These are phyloP conservation scores for Oppia nitens DNA, from an alignment of 1,140 invertebrate genomes.

Conservation along the genomic window DNA sequence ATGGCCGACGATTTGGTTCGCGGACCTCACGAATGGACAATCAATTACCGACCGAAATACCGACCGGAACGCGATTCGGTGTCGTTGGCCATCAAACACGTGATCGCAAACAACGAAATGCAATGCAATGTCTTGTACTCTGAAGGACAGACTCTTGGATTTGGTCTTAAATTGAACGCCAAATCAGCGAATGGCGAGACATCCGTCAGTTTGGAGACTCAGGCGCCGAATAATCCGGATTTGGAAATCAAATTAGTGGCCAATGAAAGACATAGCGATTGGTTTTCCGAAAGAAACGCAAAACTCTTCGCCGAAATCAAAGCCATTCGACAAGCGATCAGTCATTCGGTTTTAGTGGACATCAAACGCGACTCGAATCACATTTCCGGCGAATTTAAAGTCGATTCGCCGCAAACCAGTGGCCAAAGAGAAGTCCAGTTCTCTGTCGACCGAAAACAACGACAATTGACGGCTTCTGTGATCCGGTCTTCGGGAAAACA, in stretches of 20 bases:
- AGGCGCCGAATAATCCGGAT: background rate
- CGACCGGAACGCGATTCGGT: background rate
- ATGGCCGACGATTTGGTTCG: background rate
- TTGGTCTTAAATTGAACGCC: background rate
- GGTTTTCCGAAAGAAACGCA: background rate
- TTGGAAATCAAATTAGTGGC: background rate
- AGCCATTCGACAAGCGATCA: background rate
- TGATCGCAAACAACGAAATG: background rate
- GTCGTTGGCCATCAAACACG: background rate
- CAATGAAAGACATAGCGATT: background rate
- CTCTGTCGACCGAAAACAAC: background rate
- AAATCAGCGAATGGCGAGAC: background rate
- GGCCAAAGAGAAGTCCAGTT: background rate
- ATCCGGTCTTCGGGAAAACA: conserved; percentile 6
- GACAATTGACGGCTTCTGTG: background rate
- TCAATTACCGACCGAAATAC: background rate
- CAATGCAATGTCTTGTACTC: background rate
- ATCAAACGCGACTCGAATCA: background rate
- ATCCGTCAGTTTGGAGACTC: background rate
- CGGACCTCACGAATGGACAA: background rate
- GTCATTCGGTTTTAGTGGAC: background rate
- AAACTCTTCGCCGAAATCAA: background rate
- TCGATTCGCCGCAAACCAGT: background rate
- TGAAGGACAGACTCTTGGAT: background rate
- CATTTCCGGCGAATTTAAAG: background rate